A percentile compares a stretch with the other conserved stretches of the same genome.
phyloP scores from a whole-genome alignment of 2,113 vertebrate species.

The Sander vitreus region DNA sequence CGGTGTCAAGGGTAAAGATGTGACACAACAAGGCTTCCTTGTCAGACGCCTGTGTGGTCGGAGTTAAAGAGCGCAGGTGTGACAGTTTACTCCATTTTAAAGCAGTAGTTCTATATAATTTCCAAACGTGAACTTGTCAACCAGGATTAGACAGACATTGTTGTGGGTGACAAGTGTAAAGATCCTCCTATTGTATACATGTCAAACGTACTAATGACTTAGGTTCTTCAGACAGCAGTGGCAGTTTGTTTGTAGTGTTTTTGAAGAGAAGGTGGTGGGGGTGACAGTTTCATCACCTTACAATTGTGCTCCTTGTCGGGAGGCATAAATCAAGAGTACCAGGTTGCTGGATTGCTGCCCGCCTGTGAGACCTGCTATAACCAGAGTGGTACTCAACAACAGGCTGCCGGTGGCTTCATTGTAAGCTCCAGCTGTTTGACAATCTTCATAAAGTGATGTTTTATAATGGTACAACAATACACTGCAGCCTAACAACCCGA shows the following conservation, averaged over 20 bases:
- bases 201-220: constrained; percentile 47
- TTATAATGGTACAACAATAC: constrained; percentile 12
- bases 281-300: constrained; percentile 51
- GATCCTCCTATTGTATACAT: constrained; percentile 46
- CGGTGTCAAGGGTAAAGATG: constrained; percentile 57
- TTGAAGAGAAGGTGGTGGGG: constrained; percentile 3
- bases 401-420: constrained; percentile 7
- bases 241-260: constrained; percentile 20
- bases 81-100: constrained; percentile 16
- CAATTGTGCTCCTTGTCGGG: constrained; percentile 31
- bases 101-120: constrained; percentile 1
- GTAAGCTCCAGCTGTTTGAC: constrained; percentile 27
- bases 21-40: constrained; percentile 38
- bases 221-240: constrained; percentile 25
- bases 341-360: constrained; percentile 11
- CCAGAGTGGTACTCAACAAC: constrained; percentile 24
- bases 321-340: constrained; percentile 39
- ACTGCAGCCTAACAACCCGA: constrained; percentile 1
- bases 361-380: constrained; percentile 10
- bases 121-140: constrained; percentile 46
- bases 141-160: constrained; percentile 36
- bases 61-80: constrained; percentile 36
- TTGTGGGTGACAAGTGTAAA: constrained; percentile 44
- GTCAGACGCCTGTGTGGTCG: constrained; percentile 24
- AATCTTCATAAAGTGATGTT: constrained; percentile 32